Base-by-base conservation (phyloP, 2,888 invertebrate species). In the Xestoiulus laeticollis region DNA sequence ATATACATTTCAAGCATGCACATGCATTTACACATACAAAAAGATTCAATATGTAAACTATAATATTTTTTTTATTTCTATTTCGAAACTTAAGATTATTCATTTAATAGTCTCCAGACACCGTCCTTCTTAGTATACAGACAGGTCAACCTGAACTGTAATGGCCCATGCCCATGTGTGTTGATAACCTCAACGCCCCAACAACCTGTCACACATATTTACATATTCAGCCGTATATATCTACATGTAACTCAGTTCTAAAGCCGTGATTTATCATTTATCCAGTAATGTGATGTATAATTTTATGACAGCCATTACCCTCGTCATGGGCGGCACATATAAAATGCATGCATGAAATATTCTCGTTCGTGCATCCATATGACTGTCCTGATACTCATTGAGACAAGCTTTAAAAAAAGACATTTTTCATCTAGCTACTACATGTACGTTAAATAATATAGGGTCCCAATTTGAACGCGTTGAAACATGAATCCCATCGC, bases 251-350 rank as follows among this genome's bases (percentile, higher is more conserved):
- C 78, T 78, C 78, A 3, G 78, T 78, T 78, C 26, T 78, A 78
- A 78, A 78, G 78, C 78, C 78, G 78, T 78, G 78, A 78, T 78
- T 78, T 78, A 78, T 78, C 78, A 78, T 78, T 78, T 78, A 78
- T 78, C 78, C 78, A 78, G 78, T 30, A 78, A 78, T 30, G 78
- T 30, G 78, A 78, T 78, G 78, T 30, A 78, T 78, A 78, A 78
- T 78, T 78, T 78, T 30, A 78, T 78, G 78, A 30, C 78, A 78
- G 30, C 78, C 78, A 78, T 78, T 78, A 78, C 78, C 30, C 78
- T 78, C 78, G 78, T 30, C 78, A 30, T 78, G 26, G 78, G 78
- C 78, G 78, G 30, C 78, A 78, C 78, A 30, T n/a, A n/a, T 78
- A 78, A 30, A 78, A 32, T 16, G 78, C 26, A 26, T 16, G 78